Evolutionary conservation across 2,888 invertebrate genomes (phyloP).

Genomic region (Siphonodentalium dalli): DNA sequence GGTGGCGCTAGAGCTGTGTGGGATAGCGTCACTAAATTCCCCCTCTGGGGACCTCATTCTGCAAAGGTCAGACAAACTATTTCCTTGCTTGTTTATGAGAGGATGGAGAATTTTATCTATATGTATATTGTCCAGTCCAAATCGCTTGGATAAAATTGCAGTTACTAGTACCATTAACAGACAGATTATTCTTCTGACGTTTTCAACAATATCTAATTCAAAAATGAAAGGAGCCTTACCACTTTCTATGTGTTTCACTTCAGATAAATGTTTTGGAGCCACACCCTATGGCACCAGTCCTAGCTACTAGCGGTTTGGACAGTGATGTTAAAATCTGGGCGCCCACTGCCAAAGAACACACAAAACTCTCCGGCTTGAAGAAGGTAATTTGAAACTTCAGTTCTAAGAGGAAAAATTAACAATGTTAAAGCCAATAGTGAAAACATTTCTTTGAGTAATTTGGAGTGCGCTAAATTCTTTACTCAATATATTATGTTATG

Average conservation of each 20-base stretch:
- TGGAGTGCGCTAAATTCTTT: too few species aligned
- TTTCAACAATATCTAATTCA: background rate
- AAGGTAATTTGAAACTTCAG: conserved; percentile 31
- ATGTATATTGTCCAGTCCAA: background rate
- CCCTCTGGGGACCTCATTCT: too few species aligned
- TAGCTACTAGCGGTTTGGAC: conserved; percentile 92
- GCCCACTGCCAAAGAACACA: conserved; percentile 69
- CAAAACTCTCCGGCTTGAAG: conserved; percentile 69
- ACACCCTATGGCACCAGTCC: conserved; percentile 84
- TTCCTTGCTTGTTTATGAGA: too few species aligned
- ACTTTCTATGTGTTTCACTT: conserved; percentile 21
- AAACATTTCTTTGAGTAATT: too few species aligned
- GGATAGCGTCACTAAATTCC: too few species aligned
- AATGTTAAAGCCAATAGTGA: background rate
- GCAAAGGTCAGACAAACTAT: too few species aligned
- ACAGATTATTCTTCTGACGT: background rate
- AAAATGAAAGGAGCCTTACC: background rate
- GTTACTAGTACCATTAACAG: background rate
- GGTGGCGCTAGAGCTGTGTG: too few species aligned
- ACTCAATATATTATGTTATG: background rate
- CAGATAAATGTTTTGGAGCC: conserved; percentile 91
- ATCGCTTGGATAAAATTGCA: background rate
- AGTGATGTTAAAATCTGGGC: conserved; percentile 93
- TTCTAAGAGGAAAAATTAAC: background rate
- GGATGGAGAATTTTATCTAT: background rate